These are phyloP conservation scores for Andrena marginata DNA, from an alignment of 2,888 invertebrate species.

Conservation along the genomic window DNA sequence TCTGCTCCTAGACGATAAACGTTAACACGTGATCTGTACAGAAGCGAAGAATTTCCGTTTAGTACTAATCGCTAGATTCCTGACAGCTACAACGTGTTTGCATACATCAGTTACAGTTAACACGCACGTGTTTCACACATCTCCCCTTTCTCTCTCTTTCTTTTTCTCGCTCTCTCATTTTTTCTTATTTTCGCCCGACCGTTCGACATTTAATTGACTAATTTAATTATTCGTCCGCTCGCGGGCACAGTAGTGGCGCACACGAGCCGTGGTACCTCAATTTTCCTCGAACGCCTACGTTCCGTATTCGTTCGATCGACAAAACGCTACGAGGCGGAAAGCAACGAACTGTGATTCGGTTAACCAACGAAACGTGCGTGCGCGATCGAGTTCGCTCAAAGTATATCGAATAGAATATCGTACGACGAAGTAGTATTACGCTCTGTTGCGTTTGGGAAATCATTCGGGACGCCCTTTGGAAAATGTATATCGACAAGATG, in stretches of 20 bases:
- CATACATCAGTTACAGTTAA: conserved; percentile 44
- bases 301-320: not conserved
- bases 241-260: conserved; percentile 44
- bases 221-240: conserved; percentile 64
- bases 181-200: conserved; percentile 20
- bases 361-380: conserved; percentile 12
- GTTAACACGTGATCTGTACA: conserved; percentile 73
- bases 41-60: conserved; percentile 63
- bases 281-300: conserved; percentile 8
- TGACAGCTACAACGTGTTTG: conserved; percentile 44
- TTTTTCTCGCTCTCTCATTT: not conserved
- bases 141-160: not conserved
- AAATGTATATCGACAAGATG: not conserved
- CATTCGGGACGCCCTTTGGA: conserved; percentile 1
- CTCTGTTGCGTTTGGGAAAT: not conserved
- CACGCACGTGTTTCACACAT: conserved; percentile 37
- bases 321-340: not conserved
- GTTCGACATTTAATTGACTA: conserved; percentile 72
- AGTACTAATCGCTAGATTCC: conserved; percentile 47
- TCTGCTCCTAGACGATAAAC: conserved; percentile 60
- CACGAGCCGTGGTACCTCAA: conserved; percentile 10
- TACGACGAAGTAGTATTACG: conserved; percentile 6
- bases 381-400: not conserved
- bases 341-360: conserved; percentile 9
- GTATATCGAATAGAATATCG: conserved; percentile 3